Conservation (phyloP, 1,140 invertebrate genomes). For the Alviniconcha marisindica region DNA sequence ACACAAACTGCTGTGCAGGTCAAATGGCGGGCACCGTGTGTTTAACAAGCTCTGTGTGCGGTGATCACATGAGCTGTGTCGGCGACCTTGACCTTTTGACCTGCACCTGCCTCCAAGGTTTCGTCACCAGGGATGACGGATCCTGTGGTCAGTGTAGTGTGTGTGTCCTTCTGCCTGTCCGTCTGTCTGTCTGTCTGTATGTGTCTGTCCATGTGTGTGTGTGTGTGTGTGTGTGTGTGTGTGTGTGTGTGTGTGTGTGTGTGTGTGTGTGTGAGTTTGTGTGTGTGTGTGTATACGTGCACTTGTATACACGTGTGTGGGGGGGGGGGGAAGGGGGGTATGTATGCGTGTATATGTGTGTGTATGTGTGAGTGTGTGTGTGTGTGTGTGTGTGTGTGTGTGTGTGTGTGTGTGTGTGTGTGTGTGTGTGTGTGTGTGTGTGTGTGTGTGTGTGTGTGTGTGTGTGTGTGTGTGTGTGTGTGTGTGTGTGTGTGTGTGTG, state of each 20-base stretch:
- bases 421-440: not conserved
- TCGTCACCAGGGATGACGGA: not conserved
- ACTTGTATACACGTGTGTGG: not conserved
- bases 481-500: not conserved
- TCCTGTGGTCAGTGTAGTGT: slow-evolving; percentile 28
- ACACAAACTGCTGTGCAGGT: not conserved
- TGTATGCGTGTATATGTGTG: not conserved
- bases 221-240: no score
- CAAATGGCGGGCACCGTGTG: not conserved
- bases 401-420: not conserved
- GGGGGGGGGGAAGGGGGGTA: no score
- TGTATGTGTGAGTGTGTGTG: not conserved
- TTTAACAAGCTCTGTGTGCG: not conserved
- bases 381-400: not conserved
- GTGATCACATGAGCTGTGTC: slow-evolving; percentile 14
- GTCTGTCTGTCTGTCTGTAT: no score
- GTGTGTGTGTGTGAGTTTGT: not conserved
- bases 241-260: no score
- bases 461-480: not conserved
- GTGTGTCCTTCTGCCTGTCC: not conserved
- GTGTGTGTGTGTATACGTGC: not conserved
- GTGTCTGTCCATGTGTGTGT: no score
- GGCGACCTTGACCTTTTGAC: not conserved
- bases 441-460: not conserved
- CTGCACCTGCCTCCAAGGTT: not conserved